These are phyloP conservation scores for Anoplophora glabripennis DNA, from an alignment of 1,140 invertebrate species.

Conservation along the genomic window DNA sequence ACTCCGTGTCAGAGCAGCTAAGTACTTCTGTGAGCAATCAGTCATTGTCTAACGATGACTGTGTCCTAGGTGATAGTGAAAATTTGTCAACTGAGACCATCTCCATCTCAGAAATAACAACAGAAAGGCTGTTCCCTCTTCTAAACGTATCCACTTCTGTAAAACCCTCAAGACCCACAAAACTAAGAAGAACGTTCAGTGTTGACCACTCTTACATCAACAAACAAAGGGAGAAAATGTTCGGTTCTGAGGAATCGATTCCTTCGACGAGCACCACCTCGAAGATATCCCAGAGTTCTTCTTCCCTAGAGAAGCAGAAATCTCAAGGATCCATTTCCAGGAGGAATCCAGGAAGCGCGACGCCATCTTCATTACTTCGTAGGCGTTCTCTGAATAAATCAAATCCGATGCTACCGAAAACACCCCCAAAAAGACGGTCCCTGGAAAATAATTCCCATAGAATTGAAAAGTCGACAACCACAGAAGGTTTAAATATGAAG, in stretches of 20 bases:
- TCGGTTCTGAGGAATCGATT: conserved; percentile 37
- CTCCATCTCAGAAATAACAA: neutral
- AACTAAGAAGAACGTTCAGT: conserved; percentile 34
- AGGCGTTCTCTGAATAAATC: conserved; percentile 31
- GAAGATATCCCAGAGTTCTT: conserved; percentile 1
- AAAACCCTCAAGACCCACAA: conserved; percentile 14
- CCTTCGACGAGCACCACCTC: conserved; percentile 10
- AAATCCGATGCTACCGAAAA: conserved; percentile 11
- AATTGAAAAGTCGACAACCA: conserved; percentile 15
- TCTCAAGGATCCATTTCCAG: no score
- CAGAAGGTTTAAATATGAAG: conserved; percentile 13
- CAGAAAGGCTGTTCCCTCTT: conserved; percentile 39
- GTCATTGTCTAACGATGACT: no score
- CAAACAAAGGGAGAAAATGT: conserved; percentile 11
- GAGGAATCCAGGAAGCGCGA: no score
- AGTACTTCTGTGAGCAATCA: no score
- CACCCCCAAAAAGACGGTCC: conserved; percentile 19
- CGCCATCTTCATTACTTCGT: conserved; percentile 11
- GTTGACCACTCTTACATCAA: conserved; percentile 20
- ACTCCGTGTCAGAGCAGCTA: no score
- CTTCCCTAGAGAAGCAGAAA: no score
- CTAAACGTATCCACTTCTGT: conserved; percentile 39
- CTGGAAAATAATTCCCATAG: conserved; percentile 7
- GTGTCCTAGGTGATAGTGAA: no score
- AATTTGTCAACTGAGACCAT: no score